Evolutionary conservation across 2,113 vertebrate genomes (phyloP).

Genomic region (Hydropotes inermis): DNA sequence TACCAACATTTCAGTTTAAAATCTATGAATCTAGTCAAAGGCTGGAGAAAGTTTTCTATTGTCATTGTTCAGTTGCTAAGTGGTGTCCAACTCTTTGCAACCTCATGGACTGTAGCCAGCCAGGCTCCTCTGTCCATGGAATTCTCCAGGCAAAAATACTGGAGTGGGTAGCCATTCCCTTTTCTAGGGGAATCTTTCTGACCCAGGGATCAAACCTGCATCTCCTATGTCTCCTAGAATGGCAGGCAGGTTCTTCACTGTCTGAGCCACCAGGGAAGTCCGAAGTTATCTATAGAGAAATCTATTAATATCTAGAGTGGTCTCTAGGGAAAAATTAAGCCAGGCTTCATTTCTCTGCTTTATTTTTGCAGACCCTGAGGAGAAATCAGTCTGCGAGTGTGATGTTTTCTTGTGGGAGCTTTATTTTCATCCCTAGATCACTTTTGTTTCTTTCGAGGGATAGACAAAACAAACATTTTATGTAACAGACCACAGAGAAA

Average conservation of each 20-base stretch:
- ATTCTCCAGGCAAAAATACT: not conserved
- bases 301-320: not conserved
- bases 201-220: not conserved
- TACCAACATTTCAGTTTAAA: not conserved
- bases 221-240: not conserved
- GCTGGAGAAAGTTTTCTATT: not conserved
- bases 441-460: not conserved
- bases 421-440: not conserved
- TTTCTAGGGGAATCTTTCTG: not conserved
- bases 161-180: not conserved
- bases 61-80: not conserved
- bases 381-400: not conserved
- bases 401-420: not conserved
- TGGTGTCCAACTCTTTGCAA: not conserved
- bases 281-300: not conserved
- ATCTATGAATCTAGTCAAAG: not conserved
- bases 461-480: not conserved
- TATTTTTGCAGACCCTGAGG: not conserved
- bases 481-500: not conserved
- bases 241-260: not conserved
- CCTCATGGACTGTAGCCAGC: not conserved
- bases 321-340: not conserved
- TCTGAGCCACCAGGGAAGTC: not conserved
- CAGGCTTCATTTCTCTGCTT: not conserved
- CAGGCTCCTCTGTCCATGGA: not conserved